Percentiles rank a stretch among this genome's conserved stretches.
Evolutionary conservation across 2,113 vertebrate species (phyloP).

Genomic region (Enhydra lutris): DNA sequence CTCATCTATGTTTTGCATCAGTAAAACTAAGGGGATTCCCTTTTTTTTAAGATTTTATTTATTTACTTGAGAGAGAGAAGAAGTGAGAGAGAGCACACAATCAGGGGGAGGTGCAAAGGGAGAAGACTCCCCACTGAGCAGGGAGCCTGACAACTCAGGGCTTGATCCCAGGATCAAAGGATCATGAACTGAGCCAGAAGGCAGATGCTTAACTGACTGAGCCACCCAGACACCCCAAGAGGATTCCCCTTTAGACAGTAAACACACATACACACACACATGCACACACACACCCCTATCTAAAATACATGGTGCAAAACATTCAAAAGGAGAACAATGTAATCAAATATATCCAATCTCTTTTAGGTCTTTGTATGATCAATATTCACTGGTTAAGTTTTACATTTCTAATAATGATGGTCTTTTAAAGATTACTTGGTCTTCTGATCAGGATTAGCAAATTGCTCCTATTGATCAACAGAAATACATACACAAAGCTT

Average conservation of each 20-base stretch:
- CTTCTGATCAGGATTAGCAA: neutral
- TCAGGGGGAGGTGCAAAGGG: no score
- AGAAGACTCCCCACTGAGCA: no score
- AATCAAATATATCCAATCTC: neutral
- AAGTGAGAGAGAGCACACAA: no score
- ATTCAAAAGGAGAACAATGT: neutral
- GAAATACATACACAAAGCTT: neutral
- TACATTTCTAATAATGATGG: neutral
- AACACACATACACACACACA: neutral
- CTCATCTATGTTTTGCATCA: neutral
- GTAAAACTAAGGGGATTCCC: neutral
- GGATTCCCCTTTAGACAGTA: neutral
- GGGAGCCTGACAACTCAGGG: no score
- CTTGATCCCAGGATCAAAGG: no score
- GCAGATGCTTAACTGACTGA: no score
- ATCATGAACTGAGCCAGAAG: no score
- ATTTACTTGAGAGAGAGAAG: no score
- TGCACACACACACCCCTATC: neutral
- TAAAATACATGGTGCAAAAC: neutral
- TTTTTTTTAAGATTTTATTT: no score
- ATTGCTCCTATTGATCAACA: neutral
- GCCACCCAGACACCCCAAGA: neutral
- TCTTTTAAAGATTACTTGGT: neutral
- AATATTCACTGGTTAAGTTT: neutral
- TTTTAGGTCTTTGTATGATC: neutral